Conservation (phyloP, 2,888 invertebrate species). For the Hyposoter didymator region DNA sequence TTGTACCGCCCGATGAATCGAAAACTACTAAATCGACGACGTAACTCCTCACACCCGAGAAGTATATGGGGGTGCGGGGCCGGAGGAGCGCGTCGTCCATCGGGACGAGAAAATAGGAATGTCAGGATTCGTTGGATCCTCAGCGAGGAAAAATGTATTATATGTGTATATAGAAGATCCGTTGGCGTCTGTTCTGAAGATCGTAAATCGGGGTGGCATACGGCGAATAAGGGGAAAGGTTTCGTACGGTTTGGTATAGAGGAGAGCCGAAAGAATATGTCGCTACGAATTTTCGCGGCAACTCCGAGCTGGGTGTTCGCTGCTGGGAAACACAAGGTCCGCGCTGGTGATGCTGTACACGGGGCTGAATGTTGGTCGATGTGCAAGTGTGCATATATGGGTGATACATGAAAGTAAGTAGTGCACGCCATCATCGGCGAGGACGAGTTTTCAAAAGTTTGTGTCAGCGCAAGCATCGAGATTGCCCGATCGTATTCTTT, state of each 20-base stretch:
- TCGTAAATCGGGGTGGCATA: conserved; percentile 61
- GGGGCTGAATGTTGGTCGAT: not conserved
- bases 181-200: conserved; percentile 41
- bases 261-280: conserved; percentile 63
- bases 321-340: conserved; percentile 37
- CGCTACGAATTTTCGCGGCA: conserved; percentile 64
- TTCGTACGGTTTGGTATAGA: conserved; percentile 36
- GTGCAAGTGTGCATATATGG: not conserved
- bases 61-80: conserved; percentile 14
- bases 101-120: conserved; percentile 49
- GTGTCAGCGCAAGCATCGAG: conserved; percentile 56
- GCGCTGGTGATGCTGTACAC: not conserved
- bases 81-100: conserved; percentile 18
- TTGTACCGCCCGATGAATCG: not conserved
- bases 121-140: conserved; percentile 60
- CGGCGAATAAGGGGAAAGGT: conserved; percentile 30
- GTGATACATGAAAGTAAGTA: conserved; percentile 40
- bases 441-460: conserved; percentile 64
- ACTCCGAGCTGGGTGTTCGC: conserved; percentile 20
- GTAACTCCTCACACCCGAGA: conserved; percentile 4
- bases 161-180: not conserved
- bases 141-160: not conserved
- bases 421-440: conserved; percentile 47
- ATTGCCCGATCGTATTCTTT: conserved; percentile 65
- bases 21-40: conserved; percentile 11